Conservation (phyloP, 64 coral and sea anemone species). For the Stichodactyla helianthus region DNA sequence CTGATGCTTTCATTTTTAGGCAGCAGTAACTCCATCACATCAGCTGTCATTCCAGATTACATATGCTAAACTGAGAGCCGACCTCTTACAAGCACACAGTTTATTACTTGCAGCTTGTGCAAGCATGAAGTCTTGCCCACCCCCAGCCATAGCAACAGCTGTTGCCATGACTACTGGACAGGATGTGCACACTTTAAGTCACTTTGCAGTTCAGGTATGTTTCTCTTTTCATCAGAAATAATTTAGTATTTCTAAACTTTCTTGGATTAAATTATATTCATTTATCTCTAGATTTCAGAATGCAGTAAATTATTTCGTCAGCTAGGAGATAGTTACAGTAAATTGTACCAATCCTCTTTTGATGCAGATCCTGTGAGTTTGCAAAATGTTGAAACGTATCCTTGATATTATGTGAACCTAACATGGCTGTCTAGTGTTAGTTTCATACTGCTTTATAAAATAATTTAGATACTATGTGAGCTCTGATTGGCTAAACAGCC, state of each 20-base stretch:
- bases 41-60: conserved; percentile 72
- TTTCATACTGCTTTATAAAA: no score
- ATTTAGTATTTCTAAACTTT: background rate
- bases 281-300: conserved; percentile 66
- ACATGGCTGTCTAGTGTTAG: no score
- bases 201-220: conserved; percentile 64
- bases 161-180: conserved; percentile 95
- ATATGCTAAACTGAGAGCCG: conserved; percentile 62
- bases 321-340: conserved; percentile 73
- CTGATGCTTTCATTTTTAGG: conserved; percentile 34
- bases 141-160: conserved; percentile 89
- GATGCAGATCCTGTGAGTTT: conserved; percentile 90
- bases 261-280: background rate
- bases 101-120: conserved; percentile 79
- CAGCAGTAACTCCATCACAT: conserved; percentile 67
- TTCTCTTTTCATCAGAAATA: background rate
- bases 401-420: background rate
- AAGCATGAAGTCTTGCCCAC: conserved; percentile 90
- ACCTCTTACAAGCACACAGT: conserved; percentile 72
- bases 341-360: conserved; percentile 78
- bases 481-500: no score
- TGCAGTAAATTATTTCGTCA: conserved; percentile 65
- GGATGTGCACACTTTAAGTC: conserved; percentile 78
- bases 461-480: no score
- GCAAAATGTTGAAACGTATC: conserved; percentile 90